These are phyloP conservation scores for Ricordea florida DNA, from an alignment of 92 coral and sea anemone species.

Conservation along the genomic window DNA sequence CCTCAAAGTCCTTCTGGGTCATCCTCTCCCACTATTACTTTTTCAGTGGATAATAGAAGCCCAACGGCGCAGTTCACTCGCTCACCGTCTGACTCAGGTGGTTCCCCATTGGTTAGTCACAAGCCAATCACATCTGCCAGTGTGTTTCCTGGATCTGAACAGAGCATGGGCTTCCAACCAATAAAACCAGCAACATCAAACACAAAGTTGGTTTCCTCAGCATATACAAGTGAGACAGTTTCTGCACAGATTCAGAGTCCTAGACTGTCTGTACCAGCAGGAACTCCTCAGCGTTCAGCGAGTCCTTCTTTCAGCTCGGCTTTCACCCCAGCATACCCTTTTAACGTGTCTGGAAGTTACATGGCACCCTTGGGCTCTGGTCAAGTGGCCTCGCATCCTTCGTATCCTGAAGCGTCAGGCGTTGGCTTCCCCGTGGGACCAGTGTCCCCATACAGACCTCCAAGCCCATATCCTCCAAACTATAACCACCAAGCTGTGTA, in stretches of 20 bases:
- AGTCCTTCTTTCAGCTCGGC: conserved; percentile 11
- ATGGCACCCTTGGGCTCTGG: not conserved
- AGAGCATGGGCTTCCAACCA: conserved; percentile 32
- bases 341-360: not conserved
- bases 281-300: conserved; percentile 11
- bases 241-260: conserved; percentile 10
- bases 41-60: conserved; percentile 29
- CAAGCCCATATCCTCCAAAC: conserved; percentile 8
- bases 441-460: conserved; percentile 18
- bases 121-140: conserved; percentile 24
- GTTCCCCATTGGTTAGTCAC: conserved; percentile 1
- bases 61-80: conserved; percentile 35
- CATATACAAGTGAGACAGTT: not conserved
- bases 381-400: not conserved
- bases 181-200: no score
- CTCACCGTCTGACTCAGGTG: conserved; percentile 27
- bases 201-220: conserved; percentile 14
- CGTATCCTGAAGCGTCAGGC: conserved; percentile 17
- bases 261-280: conserved; percentile 2
- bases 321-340: not conserved
- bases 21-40: conserved; percentile 24
- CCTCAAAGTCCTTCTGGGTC: not conserved
- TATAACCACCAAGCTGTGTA: conserved; percentile 13
- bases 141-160: conserved; percentile 47
- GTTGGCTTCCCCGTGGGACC: not conserved